Conservation (phyloP, 2,888 invertebrate species). For the Meteorus colon region DNA sequence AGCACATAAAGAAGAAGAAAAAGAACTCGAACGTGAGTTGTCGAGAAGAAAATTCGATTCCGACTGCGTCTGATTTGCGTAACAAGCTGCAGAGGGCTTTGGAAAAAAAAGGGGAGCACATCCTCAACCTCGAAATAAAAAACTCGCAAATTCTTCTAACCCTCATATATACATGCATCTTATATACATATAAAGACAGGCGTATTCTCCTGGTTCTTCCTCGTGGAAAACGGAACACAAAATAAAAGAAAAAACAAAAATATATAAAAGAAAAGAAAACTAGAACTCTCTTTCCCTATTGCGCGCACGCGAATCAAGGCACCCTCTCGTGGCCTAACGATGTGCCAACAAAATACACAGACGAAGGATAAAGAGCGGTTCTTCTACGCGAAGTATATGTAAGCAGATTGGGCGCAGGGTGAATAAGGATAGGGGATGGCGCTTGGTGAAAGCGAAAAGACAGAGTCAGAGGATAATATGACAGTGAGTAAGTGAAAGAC, state of each 20-base stretch:
- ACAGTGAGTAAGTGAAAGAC: constrained; percentile 42
- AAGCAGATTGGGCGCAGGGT: constrained; percentile 67
- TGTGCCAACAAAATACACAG: constrained; percentile 71
- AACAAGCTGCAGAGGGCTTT: constrained; percentile 62
- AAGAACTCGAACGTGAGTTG: constrained; percentile 47
- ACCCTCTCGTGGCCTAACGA: constrained; percentile 68
- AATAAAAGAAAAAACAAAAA: neutral
- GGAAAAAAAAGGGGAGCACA: constrained; percentile 22
- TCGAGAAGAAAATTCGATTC: constrained; percentile 64
- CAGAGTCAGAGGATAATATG: constrained; percentile 17
- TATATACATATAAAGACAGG: constrained; percentile 12
- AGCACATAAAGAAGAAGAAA: neutral
- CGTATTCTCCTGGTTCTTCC: constrained; percentile 37
- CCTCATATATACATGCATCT: neutral
- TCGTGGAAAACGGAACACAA: constrained; percentile 17
- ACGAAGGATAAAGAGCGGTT: constrained; percentile 65
- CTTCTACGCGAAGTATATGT: constrained; percentile 54
- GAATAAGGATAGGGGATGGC: constrained; percentile 46
- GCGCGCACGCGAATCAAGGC: constrained; percentile 57
- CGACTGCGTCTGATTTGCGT: constrained; percentile 66
- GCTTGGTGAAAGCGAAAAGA: constrained; percentile 25
- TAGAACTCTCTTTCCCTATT: constrained; percentile 37
- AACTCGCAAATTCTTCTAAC: constrained; percentile 21
- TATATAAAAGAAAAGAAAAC: constrained; percentile 28
- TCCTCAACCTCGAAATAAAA: constrained; percentile 30